Percentiles rank a stretch among this genome's conserved stretches.
phyloP scores from a whole-genome alignment of 1,140 invertebrate genomes.

The Ctenoplectra terminalis region DNA sequence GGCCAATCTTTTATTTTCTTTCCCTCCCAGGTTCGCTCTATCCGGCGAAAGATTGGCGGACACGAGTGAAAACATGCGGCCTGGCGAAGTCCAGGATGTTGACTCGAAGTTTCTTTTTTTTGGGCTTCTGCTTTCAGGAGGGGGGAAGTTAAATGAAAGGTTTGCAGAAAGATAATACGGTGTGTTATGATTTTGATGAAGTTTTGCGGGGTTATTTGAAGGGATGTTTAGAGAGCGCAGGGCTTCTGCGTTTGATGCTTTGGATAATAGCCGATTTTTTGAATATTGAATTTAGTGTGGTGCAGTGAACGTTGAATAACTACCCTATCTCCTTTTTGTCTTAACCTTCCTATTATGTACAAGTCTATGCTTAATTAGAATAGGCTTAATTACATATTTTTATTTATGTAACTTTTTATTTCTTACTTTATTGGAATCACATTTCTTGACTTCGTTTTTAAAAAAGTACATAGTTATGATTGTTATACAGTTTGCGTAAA shows the following conservation, averaged over 20 bases:
- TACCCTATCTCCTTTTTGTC: no score
- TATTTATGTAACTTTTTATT: no score
- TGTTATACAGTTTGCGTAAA: no score
- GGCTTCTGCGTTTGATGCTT: neutral
- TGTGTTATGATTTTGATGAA: neutral
- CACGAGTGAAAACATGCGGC: neutral
- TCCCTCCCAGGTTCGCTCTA: neutral
- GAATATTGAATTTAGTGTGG: neutral
- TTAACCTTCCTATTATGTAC: no score
- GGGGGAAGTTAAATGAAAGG: neutral
- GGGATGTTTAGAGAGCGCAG: neutral
- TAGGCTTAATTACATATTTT: no score
- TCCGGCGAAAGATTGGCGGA: neutral
- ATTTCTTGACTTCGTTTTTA: no score
- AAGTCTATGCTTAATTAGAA: no score
- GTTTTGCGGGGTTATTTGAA: neutral
- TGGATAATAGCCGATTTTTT: neutral
- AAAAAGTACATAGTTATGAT: no score
- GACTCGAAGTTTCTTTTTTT: neutral
- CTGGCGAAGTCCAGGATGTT: neutral
- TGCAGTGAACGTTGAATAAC: no score
- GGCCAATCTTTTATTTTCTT: constrained; percentile 14
- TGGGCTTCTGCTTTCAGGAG: neutral
- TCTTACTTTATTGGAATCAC: no score
- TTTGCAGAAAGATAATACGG: neutral